Conservation (phyloP, 2,797 vertebrate species). For the Triplophysa bombifrons region DNA sequence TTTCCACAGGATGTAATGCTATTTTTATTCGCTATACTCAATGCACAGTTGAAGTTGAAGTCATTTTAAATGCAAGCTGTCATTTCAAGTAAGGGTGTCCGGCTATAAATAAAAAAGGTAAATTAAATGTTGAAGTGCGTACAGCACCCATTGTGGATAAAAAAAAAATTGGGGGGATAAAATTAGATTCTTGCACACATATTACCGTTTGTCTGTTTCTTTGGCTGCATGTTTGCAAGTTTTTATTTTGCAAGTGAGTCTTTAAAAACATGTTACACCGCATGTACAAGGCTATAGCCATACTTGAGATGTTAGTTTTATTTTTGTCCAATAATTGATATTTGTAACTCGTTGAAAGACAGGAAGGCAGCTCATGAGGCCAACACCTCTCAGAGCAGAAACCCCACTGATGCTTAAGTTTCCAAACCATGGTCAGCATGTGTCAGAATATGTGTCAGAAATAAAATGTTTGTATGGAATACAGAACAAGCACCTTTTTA, state of each 20-base stretch:
- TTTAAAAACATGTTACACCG: not conserved
- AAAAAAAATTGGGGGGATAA: too few species aligned
- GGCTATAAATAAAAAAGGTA: not conserved
- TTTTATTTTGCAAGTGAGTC: not conserved
- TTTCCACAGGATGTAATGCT: constrained; percentile 54
- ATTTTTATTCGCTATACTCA: constrained; percentile 14
- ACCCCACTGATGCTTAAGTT: constrained; percentile 22
- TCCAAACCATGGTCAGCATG: constrained; percentile 5
- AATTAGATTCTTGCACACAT: not conserved
- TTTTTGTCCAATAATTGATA: not conserved
- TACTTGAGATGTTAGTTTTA: not conserved
- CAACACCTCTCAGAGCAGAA: not conserved
- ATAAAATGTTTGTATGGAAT: not conserved
- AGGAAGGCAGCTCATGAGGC: not conserved
- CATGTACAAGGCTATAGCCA: not conserved
- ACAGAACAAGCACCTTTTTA: not conserved
- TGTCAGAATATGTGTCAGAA: not conserved
- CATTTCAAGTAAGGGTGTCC: not conserved
- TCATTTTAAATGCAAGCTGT: constrained; percentile 1
- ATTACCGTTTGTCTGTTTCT: not conserved
- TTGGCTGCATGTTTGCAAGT: not conserved
- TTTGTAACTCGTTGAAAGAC: too few species aligned
- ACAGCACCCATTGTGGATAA: not conserved
- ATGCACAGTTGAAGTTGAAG: not conserved
- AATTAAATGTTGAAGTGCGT: not conserved